These are phyloP conservation scores for Micrastur ruficollis DNA, from an alignment of 2,797 vertebrate genomes.

Conservation along the genomic window DNA sequence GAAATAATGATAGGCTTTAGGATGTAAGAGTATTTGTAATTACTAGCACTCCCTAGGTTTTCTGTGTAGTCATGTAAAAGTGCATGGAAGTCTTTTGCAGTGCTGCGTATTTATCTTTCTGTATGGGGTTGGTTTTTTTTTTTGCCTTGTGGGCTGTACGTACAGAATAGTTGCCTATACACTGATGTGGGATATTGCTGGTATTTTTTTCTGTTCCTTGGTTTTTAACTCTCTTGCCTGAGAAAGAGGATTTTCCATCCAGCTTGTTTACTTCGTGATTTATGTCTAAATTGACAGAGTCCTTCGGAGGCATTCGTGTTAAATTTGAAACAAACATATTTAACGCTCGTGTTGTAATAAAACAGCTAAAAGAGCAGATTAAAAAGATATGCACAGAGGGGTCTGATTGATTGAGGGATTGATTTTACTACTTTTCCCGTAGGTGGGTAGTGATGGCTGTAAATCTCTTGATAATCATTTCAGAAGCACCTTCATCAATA, in stretches of 20 bases:
- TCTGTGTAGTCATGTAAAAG: background rate
- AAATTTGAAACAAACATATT: slow-evolving; percentile 68
- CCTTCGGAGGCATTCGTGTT: slow-evolving; percentile 48
- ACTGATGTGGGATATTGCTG: background rate
- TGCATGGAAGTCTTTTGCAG: background rate
- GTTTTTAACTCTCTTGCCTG: background rate
- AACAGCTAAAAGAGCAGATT: slow-evolving; percentile 63
- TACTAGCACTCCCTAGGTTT: background rate
- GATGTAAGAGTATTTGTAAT: background rate
- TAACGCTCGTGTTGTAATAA: slow-evolving; percentile 58
- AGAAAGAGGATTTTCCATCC: slow-evolving; percentile 16
- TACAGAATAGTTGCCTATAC: background rate
- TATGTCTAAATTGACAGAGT: slow-evolving; percentile 53
- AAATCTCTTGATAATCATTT: slow-evolving; percentile 69
- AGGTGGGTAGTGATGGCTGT: slow-evolving; percentile 58
- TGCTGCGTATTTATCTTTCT: background rate
- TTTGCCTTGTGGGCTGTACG: background rate
- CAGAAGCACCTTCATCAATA: slow-evolving; percentile 66
- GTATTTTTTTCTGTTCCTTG: background rate
- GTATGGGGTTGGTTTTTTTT: background rate
- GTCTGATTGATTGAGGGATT: slow-evolving; percentile 62
- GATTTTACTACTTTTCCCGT: slow-evolving; percentile 66
- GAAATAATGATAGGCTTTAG: background rate
- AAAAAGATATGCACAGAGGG: slow-evolving; percentile 55
- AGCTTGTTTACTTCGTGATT: slow-evolving; percentile 47